Base-by-base conservation (phyloP, 2,797 vertebrate species). In the Dendrocincla tyrannina region DNA sequence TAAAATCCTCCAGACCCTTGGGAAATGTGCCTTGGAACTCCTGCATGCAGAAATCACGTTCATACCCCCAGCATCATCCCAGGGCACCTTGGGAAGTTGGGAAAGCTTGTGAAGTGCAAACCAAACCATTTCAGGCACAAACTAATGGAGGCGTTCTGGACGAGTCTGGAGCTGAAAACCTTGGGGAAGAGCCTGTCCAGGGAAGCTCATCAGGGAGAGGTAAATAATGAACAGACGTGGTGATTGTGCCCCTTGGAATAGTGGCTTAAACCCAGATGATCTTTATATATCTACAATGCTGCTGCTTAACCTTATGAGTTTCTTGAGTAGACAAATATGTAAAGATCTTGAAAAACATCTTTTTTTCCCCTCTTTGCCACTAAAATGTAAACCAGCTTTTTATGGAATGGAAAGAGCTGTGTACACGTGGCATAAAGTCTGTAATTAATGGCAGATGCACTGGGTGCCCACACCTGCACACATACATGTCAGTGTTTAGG, bases 61-160 rank as follows among this genome's bases (percentile, higher is more conserved):
- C 90, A 85, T 95, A 97, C 10, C 97, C 98, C 13, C 98, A 97
- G 77, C 64, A 17, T 74, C 97, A 55, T 72, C 91, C 98, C 53
- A 77, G 95, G 52, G 53, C 93, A 77, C 97, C 98, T 60, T 91
- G 92, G 63, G 95, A 96, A 88, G 96, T 97, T 84, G 97, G 98
- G 91, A 95, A 85, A 33, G 97, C 97, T n/a, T 80, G 60, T 55
- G 96, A 91, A 87, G 85, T 72, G 37, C 96, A 42, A 70, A 95
- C 97, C 60, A 95, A 92, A 58, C 96, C 97, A 17, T 94, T 98
- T 6, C 96, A 94, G 59, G 35, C 55, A 56, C 93, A 60, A 4
- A 67, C 52, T 64, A 24, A 97, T 64, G 96, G 98, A 78, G 98
- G 98, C 86, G 94, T 98, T 46, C 83, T 97, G 52, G 97, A 97